Base-by-base conservation (phyloP, 2,888 invertebrate genomes). In the Drosophila lacicola region DNA sequence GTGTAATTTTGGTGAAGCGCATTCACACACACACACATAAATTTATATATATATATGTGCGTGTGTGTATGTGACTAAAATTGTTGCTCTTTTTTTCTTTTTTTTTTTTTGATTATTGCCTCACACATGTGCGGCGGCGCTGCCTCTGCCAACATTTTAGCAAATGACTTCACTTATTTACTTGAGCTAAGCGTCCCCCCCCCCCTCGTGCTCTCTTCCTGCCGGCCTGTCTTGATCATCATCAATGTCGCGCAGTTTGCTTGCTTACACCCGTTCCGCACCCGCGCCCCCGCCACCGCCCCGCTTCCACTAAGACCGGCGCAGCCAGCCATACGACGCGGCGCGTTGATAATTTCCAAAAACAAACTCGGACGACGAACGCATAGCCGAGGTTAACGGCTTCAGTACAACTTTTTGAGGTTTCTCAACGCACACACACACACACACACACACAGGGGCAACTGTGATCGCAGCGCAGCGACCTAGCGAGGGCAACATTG, bases 311-410 rank as follows among this genome's bases (percentile, higher is more conserved):
- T 67, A 75, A 77, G 55, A 62, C 60, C 60, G 34, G 14, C 29
- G 17, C 17, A 17, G 17, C 17, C 61, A n/a, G 39, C 33, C 45
- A 45, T 29, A 37, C 49, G 49, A 1, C 17, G 17, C 17, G 17
- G 65, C 83, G 65, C 80, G 83, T 71, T 78, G 78, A 81, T 81
- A 82, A 80, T 85, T 82, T 78, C 73, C 69, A 76, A 82, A 88
- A 70, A 65, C 78, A 86, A 82, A 75, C 62, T 90, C 89, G 88
- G 82, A 79, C 90, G 87, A 82, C 88, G 90, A 89, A 84, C 88
- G 84, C 77, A 77, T 44, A 50, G 78, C 71, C 91, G 91, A 91
- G 91, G 91, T 91, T 91, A 91, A 91, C 91, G 91, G 91, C 91
- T 91, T 91, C 84, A 83, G 78, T 91, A 82, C 91, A 91, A 91